A percentile compares a stretch with the other conserved stretches of the same genome.
These are phyloP conservation scores for Tenthredo livida DNA, from an alignment of 2,888 invertebrate genomes.

Conservation along the genomic window DNA sequence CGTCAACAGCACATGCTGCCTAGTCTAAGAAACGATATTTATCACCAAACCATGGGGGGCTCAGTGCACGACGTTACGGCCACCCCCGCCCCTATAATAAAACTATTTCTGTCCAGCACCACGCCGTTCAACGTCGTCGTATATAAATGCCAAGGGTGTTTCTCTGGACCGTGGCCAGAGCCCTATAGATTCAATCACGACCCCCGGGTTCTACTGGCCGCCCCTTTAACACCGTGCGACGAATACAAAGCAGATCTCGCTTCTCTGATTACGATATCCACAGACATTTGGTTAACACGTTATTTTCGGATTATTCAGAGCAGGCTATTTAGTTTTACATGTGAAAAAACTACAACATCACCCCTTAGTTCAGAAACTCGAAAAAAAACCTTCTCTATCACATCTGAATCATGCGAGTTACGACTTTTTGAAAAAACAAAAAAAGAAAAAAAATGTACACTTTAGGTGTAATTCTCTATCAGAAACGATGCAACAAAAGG, in stretches of 20 bases:
- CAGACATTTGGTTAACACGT: constrained; percentile 9
- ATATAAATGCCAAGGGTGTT: constrained; percentile 53
- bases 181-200: constrained; percentile 73
- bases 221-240: constrained; percentile 50
- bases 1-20: constrained; percentile 42
- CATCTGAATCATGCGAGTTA: neutral
- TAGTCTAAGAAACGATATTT: constrained; percentile 43
- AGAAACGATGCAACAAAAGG: neutral
- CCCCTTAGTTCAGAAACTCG: neutral
- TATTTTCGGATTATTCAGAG: neutral
- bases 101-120: constrained; percentile 68
- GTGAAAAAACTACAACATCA: neutral
- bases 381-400: neutral
- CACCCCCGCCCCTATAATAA: constrained; percentile 69
- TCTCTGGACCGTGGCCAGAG: constrained; percentile 50
- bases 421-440: neutral
- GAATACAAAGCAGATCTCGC: constrained; percentile 48
- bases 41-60: constrained; percentile 23
- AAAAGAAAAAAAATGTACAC: neutral
- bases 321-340: neutral
- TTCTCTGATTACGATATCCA: constrained; percentile 42
- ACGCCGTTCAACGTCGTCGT: constrained; percentile 42
- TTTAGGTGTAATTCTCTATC: neutral
- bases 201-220: constrained; percentile 60
- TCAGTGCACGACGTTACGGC: constrained; percentile 16